Base-by-base conservation (phyloP, 2,888 invertebrate species). In the Polymixis lichenea region DNA sequence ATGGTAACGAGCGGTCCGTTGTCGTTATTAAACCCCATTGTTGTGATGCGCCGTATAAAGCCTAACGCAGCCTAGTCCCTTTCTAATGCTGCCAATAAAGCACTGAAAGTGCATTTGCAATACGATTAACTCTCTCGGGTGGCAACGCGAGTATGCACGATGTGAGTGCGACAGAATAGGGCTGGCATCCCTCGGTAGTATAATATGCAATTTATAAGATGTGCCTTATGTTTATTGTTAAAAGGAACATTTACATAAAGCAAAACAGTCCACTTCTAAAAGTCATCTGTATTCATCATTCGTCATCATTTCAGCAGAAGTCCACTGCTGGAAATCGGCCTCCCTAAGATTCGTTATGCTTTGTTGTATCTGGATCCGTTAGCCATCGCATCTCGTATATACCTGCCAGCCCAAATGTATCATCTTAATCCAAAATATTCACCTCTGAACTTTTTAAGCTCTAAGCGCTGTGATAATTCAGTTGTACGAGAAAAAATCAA, bases 11-110 rank as follows among this genome's bases (percentile, higher is more conserved):
- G 93, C 92, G 83, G 89, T 89, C 90, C 86, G 90, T 89, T 93
- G 92, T 94, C 91, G 92, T 93, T 94, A 94, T 94, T 94, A 92
- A 94, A 92, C 91, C 90, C 93, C 92, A 94, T 95, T 95, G 94
- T 95, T 95, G 92, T 92, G 92, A 94, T 92, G 92, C 89, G 88
- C 93, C 91, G 90, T 95, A 94, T 94, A 93, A 93, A 93, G 93
- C 89, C 92, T 87, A 86, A 91, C 89, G 88, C 87, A 90, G 89
- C 82, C 88, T 90, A 90, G 91, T 91, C 89, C 91, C 90, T 91
- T 92, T 93, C 94, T 95, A 94, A 95, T 94, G 92, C 93, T 91
- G 89, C 92, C 91, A 92, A 94, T 94, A 94, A 94, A 94, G 91
- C 91, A 93, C 91, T 92, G 90, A 93, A 92, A 93, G 91, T 92